Conservation (phyloP, 2,113 vertebrate genomes). For the Ceyx melanurus region DNA sequence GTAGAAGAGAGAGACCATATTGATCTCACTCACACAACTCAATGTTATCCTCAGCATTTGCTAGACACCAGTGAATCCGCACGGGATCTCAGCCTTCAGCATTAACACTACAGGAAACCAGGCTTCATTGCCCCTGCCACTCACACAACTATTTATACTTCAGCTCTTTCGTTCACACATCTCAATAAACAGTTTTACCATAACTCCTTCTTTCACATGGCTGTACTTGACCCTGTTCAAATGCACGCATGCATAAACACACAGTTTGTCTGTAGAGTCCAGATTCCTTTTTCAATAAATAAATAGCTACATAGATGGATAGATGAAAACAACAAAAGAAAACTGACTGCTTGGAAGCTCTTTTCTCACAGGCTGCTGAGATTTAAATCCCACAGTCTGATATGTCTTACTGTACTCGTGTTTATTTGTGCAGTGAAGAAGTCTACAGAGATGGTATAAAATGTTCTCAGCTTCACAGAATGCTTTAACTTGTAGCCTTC, state of each 20-base stretch:
- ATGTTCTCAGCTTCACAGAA: constrained; percentile 7
- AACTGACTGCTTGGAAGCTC: background rate
- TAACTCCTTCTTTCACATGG: constrained; percentile 27
- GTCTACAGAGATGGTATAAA: background rate
- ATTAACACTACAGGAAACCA: constrained; percentile 20
- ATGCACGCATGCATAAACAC: background rate
- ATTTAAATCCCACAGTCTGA: background rate
- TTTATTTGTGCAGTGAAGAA: constrained; percentile 35
- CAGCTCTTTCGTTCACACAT: constrained; percentile 23
- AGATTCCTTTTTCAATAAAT: constrained; percentile 19
- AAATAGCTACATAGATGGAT: background rate
- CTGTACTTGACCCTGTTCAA: constrained; percentile 33
- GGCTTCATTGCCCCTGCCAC: constrained; percentile 60
- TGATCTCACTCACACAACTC: background rate
- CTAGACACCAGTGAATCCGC: background rate
- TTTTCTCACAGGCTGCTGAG: background rate
- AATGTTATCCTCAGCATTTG: background rate
- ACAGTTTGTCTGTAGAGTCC: background rate
- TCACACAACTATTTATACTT: constrained; percentile 44
- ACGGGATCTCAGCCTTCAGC: background rate
- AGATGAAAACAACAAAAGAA: background rate
- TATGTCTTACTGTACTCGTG: constrained; percentile 4
- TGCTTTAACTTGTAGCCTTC: constrained; percentile 29
- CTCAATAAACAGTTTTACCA: constrained; percentile 29
- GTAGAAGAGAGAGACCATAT: background rate